These are phyloP conservation scores for Drosophila neutralis DNA, from an alignment of 2,888 invertebrate genomes.

Conservation along the genomic window DNA sequence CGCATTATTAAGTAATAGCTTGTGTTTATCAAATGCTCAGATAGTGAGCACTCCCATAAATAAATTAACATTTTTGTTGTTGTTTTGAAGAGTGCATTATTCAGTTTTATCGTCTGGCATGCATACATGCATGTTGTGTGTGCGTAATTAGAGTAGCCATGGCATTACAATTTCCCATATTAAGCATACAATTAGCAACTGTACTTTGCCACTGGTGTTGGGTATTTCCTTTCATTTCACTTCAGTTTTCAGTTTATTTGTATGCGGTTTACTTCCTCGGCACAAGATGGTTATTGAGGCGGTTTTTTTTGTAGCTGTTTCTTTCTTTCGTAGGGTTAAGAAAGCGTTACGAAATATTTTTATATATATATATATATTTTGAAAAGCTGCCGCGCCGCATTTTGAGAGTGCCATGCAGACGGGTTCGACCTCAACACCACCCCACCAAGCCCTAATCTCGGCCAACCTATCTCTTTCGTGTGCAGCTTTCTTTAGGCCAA, in stretches of 20 bases:
- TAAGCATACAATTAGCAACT: slow-evolving; percentile 52
- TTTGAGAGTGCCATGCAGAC: slow-evolving; percentile 40
- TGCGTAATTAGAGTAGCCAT: slow-evolving; percentile 30
- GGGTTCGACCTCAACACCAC: slow-evolving; percentile 25
- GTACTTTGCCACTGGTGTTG: slow-evolving; percentile 42
- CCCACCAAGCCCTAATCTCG: slow-evolving; percentile 2
- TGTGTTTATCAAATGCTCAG: neutral
- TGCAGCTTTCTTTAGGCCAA: slow-evolving; percentile 47
- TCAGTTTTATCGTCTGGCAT: neutral
- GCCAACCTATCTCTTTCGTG: slow-evolving; percentile 1
- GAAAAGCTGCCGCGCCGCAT: slow-evolving; percentile 27
- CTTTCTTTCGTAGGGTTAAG: slow-evolving; percentile 53
- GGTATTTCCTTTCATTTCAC: slow-evolving; percentile 40
- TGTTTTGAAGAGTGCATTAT: slow-evolving; percentile 14
- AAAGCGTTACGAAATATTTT: slow-evolving; percentile 74
- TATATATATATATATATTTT: slow-evolving; percentile 49
- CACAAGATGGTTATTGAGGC: slow-evolving; percentile 28
- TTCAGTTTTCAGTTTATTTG: slow-evolving; percentile 5
- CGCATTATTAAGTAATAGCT: neutral
- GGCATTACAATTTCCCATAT: slow-evolving; percentile 37
- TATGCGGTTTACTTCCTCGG: slow-evolving; percentile 41
- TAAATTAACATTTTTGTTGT: neutral
- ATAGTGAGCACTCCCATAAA: neutral
- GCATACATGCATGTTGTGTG: neutral
- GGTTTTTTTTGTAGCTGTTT: slow-evolving; percentile 11